phyloP scores from a whole-genome alignment of 2,888 invertebrate genomes.

The Diplazon laetatorius region DNA sequence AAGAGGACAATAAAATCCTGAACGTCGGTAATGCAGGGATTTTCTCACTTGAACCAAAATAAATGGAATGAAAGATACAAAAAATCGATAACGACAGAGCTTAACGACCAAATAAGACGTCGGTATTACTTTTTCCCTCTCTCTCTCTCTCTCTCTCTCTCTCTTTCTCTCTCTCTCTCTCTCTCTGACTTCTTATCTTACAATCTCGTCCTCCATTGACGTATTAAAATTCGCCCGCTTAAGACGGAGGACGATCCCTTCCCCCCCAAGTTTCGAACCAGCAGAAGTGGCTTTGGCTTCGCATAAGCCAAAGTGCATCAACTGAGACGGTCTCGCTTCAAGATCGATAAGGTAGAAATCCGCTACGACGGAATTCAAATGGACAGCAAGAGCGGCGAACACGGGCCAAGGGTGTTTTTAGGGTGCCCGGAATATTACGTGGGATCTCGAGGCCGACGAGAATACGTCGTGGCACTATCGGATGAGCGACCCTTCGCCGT shows the following conservation, averaged over 20 bases:
- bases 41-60: too few species aligned
- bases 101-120: too few species aligned
- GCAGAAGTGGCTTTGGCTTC: slow-evolving; percentile 74
- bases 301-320: slow-evolving; percentile 72
- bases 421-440: slow-evolving; percentile 2
- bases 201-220: background rate
- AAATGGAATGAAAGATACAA: too few species aligned
- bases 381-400: background rate
- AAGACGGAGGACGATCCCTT: background rate
- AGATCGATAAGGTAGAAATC: background rate
- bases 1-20: too few species aligned
- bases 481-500: slow-evolving; percentile 51
- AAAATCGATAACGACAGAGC: too few species aligned
- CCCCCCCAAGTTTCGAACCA: slow-evolving; percentile 39
- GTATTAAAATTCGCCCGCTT: slow-evolving; percentile 23
- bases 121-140: slow-evolving; percentile 18
- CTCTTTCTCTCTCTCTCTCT: background rate
- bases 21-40: too few species aligned
- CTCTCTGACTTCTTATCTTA: background rate
- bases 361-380: too few species aligned
- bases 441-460: background rate
- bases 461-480: slow-evolving; percentile 21
- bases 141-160: background rate
- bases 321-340: slow-evolving; percentile 2
- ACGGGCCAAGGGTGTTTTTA: background rate